A percentile compares a stretch with the other conserved stretches of the same genome.
Conservation (phyloP, 2,797 vertebrate genomes). For the Ctenopoma multispine region DNA sequence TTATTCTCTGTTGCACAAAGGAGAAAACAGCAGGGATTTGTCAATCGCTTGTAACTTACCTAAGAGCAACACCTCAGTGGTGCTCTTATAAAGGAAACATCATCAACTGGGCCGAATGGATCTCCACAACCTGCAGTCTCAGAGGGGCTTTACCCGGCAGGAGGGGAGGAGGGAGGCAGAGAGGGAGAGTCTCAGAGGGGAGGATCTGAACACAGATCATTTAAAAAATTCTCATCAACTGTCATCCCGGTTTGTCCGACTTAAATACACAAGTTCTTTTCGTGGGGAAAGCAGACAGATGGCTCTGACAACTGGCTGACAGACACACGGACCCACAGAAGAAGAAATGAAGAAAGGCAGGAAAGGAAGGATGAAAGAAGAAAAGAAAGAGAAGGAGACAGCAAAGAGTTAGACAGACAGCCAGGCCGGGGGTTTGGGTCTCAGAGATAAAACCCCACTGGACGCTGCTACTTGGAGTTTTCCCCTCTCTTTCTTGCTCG, state of each 20-base stretch:
- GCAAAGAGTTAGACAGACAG: slow-evolving; percentile 11
- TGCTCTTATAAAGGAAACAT: slow-evolving; percentile 42
- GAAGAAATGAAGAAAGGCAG: slow-evolving; percentile 12
- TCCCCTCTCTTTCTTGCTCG: neutral
- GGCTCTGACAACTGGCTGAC: slow-evolving; percentile 46
- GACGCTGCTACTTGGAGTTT: slow-evolving; percentile 34
- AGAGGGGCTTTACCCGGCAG: slow-evolving; percentile 8
- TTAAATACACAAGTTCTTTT: slow-evolving; percentile 46
- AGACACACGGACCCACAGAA: slow-evolving; percentile 23
- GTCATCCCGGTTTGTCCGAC: slow-evolving; percentile 33
- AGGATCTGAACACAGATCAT: neutral
- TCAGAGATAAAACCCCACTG: slow-evolving; percentile 57
- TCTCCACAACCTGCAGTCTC: slow-evolving; percentile 4
- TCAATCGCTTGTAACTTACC: slow-evolving; percentile 41
- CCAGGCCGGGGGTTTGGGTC: slow-evolving; percentile 44
- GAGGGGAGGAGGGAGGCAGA: neutral
- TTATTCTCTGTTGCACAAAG: slow-evolving; percentile 16
- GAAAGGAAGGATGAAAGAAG: slow-evolving; percentile 2
- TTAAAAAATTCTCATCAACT: slow-evolving; percentile 11
- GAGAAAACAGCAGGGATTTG: slow-evolving; percentile 12
- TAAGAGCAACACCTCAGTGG: slow-evolving; percentile 38
- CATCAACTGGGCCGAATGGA: slow-evolving; percentile 4
- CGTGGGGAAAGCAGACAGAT: slow-evolving; percentile 49
- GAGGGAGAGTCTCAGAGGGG: neutral
- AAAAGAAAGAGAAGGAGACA: neutral